Evolutionary conservation across 1,140 invertebrate species (phyloP).

Genomic region (Drosophila sp.): DNA sequence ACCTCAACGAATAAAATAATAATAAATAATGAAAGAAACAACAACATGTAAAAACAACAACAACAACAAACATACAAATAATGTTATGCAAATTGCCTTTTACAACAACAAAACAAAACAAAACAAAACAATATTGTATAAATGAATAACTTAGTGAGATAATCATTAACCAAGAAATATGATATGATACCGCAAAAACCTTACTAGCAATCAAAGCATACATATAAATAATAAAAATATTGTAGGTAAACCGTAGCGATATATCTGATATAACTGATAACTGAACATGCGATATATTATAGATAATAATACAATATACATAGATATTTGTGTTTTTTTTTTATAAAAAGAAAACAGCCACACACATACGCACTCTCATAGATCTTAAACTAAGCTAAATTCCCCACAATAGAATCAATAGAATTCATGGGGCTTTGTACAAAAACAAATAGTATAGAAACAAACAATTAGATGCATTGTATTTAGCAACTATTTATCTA

Average conservation of each 20-base stretch:
- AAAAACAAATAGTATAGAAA: slow-evolving; percentile 10
- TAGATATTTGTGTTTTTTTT: slow-evolving; percentile 29
- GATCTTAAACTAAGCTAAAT: slow-evolving; percentile 44
- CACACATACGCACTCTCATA: slow-evolving; percentile 66
- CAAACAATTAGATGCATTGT: slow-evolving; percentile 36
- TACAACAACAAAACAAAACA: slow-evolving; percentile 46
- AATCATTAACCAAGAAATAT: slow-evolving; percentile 27
- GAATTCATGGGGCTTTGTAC: slow-evolving; percentile 38
- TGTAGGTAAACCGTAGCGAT: slow-evolving; percentile 60
- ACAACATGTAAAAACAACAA: slow-evolving; percentile 34
- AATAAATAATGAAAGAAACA: slow-evolving; percentile 25
- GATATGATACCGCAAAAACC: slow-evolving; percentile 71
- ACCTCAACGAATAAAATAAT: slow-evolving; percentile 55
- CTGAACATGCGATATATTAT: slow-evolving; percentile 59
- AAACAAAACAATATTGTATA: slow-evolving; percentile 50
- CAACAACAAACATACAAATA: slow-evolving; percentile 37
- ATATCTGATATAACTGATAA: slow-evolving; percentile 48
- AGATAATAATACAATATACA: slow-evolving; percentile 55
- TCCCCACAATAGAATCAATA: slow-evolving; percentile 15
- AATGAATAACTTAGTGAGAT: slow-evolving; percentile 41
- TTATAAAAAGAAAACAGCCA: slow-evolving; percentile 22
- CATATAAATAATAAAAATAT: slow-evolving; percentile 41
- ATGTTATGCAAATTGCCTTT: slow-evolving; percentile 72
- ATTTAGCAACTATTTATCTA: slow-evolving; percentile 38
- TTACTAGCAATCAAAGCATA: slow-evolving; percentile 79